Percentiles rank a stretch among this genome's conserved stretches.
These are phyloP conservation scores for Eledone cirrhosa DNA, from an alignment of 2,888 invertebrate genomes.

Conservation along the genomic window DNA sequence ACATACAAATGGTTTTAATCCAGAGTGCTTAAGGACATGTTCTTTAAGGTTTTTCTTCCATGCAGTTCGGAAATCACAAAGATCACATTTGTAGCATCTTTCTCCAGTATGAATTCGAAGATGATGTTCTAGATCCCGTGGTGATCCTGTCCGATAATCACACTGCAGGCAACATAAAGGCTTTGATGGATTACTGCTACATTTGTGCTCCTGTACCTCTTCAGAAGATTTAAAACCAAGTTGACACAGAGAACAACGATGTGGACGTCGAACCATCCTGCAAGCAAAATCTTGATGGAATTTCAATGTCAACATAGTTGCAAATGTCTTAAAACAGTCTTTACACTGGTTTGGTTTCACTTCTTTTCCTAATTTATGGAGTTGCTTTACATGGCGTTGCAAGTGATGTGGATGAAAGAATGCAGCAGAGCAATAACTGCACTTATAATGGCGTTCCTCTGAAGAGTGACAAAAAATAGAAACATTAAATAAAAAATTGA, in stretches of 20 bases:
- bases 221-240: slow-evolving; percentile 15
- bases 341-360: slow-evolving; percentile 23
- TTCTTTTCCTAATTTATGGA: slow-evolving; percentile 5
- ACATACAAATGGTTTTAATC: slow-evolving; percentile 18
- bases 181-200: not conserved
- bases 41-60: slow-evolving; percentile 26
- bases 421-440: slow-evolving; percentile 17
- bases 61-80: slow-evolving; percentile 19
- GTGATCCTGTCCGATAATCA: slow-evolving; percentile 16
- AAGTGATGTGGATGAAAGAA: slow-evolving; percentile 12
- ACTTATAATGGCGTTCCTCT: slow-evolving; percentile 16
- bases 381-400: slow-evolving; percentile 15
- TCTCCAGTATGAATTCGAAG: slow-evolving; percentile 14
- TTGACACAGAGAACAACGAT: not conserved
- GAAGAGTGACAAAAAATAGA: not conserved
- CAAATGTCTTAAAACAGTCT: slow-evolving; percentile 26
- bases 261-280: slow-evolving; percentile 1
- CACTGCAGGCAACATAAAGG: not conserved
- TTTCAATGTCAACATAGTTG: slow-evolving; percentile 4
- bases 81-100: slow-evolving; percentile 20
- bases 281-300: slow-evolving; percentile 22
- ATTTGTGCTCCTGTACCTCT: not conserved
- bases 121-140: slow-evolving; percentile 19
- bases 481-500: not conserved
- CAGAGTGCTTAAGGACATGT: slow-evolving; percentile 7